Evolutionary conservation across 2,113 vertebrate species (phyloP).

Genomic region (Mola mola): DNA sequence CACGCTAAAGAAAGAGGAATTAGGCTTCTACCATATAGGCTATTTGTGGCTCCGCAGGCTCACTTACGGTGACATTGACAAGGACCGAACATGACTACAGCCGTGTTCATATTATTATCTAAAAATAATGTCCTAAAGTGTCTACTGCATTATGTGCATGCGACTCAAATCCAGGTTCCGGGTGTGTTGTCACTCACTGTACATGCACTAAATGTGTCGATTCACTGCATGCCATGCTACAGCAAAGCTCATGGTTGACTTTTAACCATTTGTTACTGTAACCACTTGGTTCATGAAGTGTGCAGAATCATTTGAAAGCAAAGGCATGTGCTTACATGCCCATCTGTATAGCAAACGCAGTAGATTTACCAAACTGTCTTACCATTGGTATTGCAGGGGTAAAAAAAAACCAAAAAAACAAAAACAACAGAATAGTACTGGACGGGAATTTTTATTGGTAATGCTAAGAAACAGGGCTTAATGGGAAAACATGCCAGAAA

Average conservation of each 20-base stretch:
- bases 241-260: too few species aligned
- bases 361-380: not conserved
- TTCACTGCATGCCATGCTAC: too few species aligned
- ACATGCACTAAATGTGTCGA: too few species aligned
- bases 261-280: not conserved
- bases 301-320: conserved; percentile 37
- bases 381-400: too few species aligned
- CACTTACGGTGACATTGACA: conserved; percentile 57
- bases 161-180: conserved; percentile 14
- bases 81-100: conserved; percentile 54
- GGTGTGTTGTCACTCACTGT: not conserved
- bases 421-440: not conserved
- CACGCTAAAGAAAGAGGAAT: conserved; percentile 54
- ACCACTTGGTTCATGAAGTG: conserved; percentile 14
- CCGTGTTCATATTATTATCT: conserved; percentile 59
- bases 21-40: conserved; percentile 48
- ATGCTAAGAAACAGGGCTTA: too few species aligned
- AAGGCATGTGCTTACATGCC: conserved; percentile 10
- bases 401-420: too few species aligned
- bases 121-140: conserved; percentile 53
- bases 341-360: too few species aligned
- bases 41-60: conserved; percentile 50
- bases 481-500: too few species aligned
- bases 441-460: too few species aligned
- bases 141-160: conserved; percentile 11